A percentile compares a stretch with the other conserved stretches of the same genome.
Conservation (phyloP, 2,113 vertebrate species). For the Melierax canorus region DNA sequence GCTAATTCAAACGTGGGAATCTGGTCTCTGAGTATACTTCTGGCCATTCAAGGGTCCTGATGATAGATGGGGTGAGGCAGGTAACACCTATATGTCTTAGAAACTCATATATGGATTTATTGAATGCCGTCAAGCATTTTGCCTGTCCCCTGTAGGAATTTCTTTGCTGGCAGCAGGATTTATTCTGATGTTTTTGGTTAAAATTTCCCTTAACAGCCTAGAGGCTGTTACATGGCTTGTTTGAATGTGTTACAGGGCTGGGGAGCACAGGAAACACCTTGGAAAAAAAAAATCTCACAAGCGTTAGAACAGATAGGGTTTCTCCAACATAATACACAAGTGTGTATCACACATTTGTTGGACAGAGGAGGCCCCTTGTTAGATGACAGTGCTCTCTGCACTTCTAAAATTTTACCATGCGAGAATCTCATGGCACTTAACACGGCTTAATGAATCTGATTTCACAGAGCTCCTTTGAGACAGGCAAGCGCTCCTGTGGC, state of each 20-base stretch:
- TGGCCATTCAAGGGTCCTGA: neutral
- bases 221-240: neutral
- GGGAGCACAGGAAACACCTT: neutral
- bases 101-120: neutral
- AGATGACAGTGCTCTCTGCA: neutral
- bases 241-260: neutral
- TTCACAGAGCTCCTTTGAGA: slow-evolving; percentile 19
- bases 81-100: neutral
- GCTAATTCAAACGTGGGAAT: neutral
- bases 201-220: neutral
- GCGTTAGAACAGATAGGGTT: neutral
- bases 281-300: neutral
- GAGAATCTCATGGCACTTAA: neutral
- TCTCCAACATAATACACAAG: neutral
- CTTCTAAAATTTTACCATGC: neutral
- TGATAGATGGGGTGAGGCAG: neutral
- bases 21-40: neutral
- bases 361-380: neutral
- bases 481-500: neutral
- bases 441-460: neutral
- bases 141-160: rapidly evolving
- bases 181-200: neutral
- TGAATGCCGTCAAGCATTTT: neutral
- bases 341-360: neutral
- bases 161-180: neutral